A percentile compares a stretch with the other conserved stretches of the same genome.
phyloP scores from a whole-genome alignment of 2,113 vertebrate genomes.

The Corythaixoides concolor region DNA sequence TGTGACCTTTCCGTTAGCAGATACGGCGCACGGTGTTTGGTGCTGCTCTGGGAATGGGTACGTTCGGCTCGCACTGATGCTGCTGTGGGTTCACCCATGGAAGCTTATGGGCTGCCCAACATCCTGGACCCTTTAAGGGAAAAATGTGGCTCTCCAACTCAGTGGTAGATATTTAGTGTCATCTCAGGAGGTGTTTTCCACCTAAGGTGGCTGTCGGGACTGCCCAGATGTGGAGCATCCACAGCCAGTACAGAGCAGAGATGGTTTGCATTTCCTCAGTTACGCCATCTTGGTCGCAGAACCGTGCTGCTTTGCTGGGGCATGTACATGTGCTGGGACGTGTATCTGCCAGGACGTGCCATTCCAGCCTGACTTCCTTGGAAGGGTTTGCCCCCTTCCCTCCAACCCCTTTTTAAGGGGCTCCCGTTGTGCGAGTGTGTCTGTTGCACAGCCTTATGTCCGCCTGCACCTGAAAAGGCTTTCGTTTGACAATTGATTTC shows the following conservation, averaged over 20 bases:
- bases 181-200: neutral
- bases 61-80: fast-evolving
- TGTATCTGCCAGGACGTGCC: neutral
- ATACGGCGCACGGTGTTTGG: fast-evolving
- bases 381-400: too few relatives aligned
- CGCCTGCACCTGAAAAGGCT: neutral
- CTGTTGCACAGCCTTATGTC: too few relatives aligned
- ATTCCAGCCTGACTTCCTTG: neutral
- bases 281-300: neutral
- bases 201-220: neutral
- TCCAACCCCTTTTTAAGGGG: neutral
- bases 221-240: fast-evolving
- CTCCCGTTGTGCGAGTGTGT: neutral
- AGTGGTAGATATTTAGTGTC: neutral
- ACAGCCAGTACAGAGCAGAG: neutral
- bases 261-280: neutral
- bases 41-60: fast-evolving
- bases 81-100: fast-evolving
- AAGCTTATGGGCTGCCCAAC: fast-evolving
- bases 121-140: fast-evolving
- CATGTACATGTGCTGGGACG: fast-evolving
- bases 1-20: constrained; percentile 66
- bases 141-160: neutral
- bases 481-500: constrained; percentile 13
- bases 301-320: fast-evolving